These are phyloP conservation scores for Hydractinia symbiolongicarpus DNA, from an alignment of 30 jellyfish, hydroid and myxozoan genomes.

Conservation along the genomic window DNA sequence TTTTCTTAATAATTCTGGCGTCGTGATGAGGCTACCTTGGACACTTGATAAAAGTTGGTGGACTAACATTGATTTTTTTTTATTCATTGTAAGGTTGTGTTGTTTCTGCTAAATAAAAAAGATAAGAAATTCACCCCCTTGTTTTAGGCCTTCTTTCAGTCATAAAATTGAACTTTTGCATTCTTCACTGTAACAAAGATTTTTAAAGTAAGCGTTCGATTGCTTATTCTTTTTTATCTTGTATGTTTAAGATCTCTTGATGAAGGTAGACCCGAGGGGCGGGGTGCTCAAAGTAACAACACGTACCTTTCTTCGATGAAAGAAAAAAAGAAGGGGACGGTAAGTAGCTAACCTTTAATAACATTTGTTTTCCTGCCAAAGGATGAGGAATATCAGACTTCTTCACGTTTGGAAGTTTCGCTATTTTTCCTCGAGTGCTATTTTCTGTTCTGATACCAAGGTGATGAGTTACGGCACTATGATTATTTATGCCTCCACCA, in stretches of 20 bases:
- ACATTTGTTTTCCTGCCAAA: not conserved
- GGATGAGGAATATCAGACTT: conserved; percentile 11
- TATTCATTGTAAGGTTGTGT: not conserved
- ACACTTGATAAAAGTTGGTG: conserved; percentile 27
- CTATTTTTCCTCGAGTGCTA: not conserved
- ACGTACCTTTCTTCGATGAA: too few relatives aligned
- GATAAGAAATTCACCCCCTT: not conserved
- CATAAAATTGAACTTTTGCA: not conserved
- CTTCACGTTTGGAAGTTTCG: not conserved
- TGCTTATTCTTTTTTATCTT: too few relatives aligned
- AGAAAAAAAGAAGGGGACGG: too few relatives aligned
- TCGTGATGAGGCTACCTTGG: conserved; percentile 7
- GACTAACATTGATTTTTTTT: conserved; percentile 1
- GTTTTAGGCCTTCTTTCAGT: not conserved
- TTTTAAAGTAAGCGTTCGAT: too few relatives aligned
- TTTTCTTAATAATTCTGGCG: conserved; percentile 22
- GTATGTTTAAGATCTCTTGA: too few relatives aligned
- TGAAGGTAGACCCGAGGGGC: too few relatives aligned
- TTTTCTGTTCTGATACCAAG: not conserved
- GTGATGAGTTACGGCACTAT: not conserved
- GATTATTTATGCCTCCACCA: not conserved
- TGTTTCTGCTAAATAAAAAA: not conserved
- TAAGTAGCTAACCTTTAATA: not conserved
- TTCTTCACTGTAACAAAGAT: not conserved
- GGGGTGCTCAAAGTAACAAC: too few relatives aligned